A percentile compares a stretch with the other conserved stretches of the same genome.
Conservation (phyloP, 1,140 invertebrate species). For the Ridgeia piscesae region DNA sequence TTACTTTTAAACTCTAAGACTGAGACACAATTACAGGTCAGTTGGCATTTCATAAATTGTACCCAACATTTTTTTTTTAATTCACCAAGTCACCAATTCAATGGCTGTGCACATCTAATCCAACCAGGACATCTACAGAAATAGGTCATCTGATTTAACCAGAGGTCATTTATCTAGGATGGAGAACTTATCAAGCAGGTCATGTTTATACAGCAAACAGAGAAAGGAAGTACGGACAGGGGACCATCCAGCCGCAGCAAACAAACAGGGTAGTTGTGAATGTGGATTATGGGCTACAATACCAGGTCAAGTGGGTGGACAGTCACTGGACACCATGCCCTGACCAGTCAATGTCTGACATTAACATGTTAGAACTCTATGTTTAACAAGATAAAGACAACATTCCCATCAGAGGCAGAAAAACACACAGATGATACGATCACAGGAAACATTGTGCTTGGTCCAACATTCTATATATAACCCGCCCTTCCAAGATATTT, state of each 20-base stretch:
- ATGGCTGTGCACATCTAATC: background rate
- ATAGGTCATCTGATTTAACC: background rate
- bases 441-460: too few relatives aligned
- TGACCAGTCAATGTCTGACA: background rate
- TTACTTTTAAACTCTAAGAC: background rate
- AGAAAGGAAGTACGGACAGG: background rate
- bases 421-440: too few relatives aligned
- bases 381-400: too few relatives aligned
- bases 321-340: background rate
- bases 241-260: background rate
- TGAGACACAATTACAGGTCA: background rate
- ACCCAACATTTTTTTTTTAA: background rate
- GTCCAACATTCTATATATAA: background rate
- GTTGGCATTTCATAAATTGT: too few relatives aligned
- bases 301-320: background rate
- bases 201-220: background rate
- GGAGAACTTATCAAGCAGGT: background rate
- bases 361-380: background rate
- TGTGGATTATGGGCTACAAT: too few relatives aligned
- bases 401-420: too few relatives aligned
- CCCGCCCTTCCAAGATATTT: background rate
- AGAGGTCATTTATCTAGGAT: background rate
- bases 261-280: background rate
- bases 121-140: background rate
- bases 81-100: background rate